phyloP scores from a whole-genome alignment of 2,797 vertebrate species.

The Prionace glauca region DNA sequence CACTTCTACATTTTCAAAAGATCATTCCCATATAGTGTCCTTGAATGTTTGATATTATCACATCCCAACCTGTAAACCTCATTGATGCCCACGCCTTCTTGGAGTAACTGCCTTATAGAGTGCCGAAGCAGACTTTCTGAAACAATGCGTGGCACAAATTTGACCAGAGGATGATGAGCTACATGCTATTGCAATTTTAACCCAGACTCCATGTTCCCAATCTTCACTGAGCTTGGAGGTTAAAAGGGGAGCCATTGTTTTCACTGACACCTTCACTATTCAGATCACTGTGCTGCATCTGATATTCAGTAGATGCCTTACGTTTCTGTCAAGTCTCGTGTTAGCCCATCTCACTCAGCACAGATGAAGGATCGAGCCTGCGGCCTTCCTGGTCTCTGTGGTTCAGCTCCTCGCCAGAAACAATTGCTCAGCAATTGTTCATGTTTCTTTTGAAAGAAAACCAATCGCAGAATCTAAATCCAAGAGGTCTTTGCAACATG shows the following conservation, averaged over 20 bases:
- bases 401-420: neutral
- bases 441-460: neutral
- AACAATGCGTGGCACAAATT: neutral
- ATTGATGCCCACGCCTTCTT: neutral
- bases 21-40: neutral
- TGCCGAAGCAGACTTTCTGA: neutral
- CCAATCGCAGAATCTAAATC: neutral
- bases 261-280: neutral
- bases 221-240: neutral
- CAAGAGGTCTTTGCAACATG: neutral
- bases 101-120: neutral
- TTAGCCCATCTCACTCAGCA: neutral
- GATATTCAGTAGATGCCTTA: neutral
- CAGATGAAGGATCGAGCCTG: neutral
- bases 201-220: neutral
- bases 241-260: neutral
- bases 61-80: neutral
- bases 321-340: neutral
- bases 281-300: neutral
- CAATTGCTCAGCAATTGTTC: neutral
- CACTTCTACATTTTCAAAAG: no score
- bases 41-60: neutral
- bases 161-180: neutral
- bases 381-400: neutral
- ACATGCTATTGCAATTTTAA: neutral